Percentiles rank a stretch among this genome's conserved stretches.
Evolutionary conservation across 53 echinoderm and acorn worm species (phyloP).

Genomic region (Holothuria scabra): DNA sequence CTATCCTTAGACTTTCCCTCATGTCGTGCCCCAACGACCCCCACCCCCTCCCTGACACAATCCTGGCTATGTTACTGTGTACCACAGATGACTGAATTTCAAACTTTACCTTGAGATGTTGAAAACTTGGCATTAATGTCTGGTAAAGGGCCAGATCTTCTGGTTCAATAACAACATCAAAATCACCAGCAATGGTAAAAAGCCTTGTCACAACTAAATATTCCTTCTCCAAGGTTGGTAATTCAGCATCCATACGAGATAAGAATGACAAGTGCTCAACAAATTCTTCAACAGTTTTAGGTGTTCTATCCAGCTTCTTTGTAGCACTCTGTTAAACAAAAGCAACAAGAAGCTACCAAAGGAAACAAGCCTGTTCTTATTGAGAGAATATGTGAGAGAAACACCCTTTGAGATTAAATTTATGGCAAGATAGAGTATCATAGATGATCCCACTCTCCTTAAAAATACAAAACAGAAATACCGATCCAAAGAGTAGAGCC

Average conservation of each 20-base stretch:
- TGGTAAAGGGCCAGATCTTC: slow-evolving; percentile 98
- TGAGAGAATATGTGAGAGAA: neutral
- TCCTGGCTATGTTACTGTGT: no score
- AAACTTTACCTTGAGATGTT: slow-evolving; percentile 84
- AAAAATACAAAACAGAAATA: no score
- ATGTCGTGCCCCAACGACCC: no score
- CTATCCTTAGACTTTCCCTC: no score
- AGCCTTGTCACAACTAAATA: slow-evolving; percentile 86
- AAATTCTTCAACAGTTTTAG: slow-evolving; percentile 94
- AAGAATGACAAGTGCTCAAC: slow-evolving; percentile 93
- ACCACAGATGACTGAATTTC: no score
- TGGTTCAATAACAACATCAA: slow-evolving; percentile 83
- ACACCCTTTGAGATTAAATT: neutral
- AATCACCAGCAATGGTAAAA: slow-evolving; percentile 95
- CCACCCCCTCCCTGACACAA: no score
- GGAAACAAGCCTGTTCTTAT: slow-evolving; percentile 23
- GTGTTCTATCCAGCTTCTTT: slow-evolving; percentile 92
- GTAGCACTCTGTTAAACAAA: slow-evolving; percentile 79
- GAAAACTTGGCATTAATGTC: slow-evolving; percentile 99
- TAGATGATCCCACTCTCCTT: no score
- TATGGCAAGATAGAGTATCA: no score
- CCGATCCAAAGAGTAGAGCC: no score
- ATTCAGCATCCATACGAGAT: slow-evolving; percentile 77
- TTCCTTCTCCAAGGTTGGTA: slow-evolving; percentile 87
- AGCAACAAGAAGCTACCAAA: neutral